phyloP scores from a whole-genome alignment of 1,140 invertebrate genomes.

The Subanguina moxae region DNA sequence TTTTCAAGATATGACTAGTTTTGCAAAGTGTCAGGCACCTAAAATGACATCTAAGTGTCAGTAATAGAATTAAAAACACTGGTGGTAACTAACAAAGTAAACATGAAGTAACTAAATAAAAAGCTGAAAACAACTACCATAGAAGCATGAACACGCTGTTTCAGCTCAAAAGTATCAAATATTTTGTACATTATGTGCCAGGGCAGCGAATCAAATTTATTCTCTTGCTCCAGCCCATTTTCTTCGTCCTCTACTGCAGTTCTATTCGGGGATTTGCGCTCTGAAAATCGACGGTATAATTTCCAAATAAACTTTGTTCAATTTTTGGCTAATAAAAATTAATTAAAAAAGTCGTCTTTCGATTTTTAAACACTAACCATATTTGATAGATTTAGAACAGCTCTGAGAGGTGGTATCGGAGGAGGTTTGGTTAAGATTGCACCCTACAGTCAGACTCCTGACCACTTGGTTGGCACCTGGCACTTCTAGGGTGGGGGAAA shows the following conservation, averaged over 20 bases:
- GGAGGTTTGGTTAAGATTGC: background rate
- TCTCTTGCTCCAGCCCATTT: background rate
- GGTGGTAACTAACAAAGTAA: no score
- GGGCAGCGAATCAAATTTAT: constrained; percentile 4
- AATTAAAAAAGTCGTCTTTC: no score
- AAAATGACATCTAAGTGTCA: no score
- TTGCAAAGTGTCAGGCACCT: no score
- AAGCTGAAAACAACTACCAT: background rate
- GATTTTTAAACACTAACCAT: no score
- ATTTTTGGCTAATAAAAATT: no score
- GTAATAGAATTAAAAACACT: no score
- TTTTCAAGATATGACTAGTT: no score
- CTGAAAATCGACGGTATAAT: background rate
- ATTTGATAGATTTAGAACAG: no score
- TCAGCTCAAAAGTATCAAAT: constrained; percentile 13
- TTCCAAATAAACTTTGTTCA: no score
- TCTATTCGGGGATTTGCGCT: constrained; percentile 7
- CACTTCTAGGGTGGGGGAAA: background rate
- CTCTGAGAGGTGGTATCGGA: no score
- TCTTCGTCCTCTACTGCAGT: background rate
- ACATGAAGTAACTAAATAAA: no score
- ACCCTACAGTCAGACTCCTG: background rate
- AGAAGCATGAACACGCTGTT: constrained; percentile 13
- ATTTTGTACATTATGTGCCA: constrained; percentile 16
- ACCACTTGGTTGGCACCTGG: background rate